Evolutionary conservation across 2,888 invertebrate genomes (phyloP), one percentile per base, ranked within the genome.

Genomic region (Pyrrhosoma nymphula): DNA sequence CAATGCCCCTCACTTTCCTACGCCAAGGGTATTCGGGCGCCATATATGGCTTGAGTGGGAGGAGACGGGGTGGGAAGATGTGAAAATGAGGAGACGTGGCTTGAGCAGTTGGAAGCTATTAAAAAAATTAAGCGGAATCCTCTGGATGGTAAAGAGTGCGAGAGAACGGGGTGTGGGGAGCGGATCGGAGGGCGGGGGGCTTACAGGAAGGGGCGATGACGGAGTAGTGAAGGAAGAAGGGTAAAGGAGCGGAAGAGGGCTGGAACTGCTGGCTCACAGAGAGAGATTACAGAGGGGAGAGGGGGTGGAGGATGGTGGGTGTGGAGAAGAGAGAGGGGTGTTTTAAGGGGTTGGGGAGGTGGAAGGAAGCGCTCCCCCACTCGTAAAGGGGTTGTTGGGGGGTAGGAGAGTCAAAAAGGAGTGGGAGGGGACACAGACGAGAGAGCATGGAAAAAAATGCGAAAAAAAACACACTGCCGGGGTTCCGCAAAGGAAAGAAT

Each of bases 41-140:
- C 69, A n/a, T n/a, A n/a, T n/a, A n/a, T n/a, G 69, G 4, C 23
- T 2, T 20, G 26, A 20, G 3, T 2, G 60, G 69, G 1, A 26
- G 69, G 69, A n/a, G 0, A 8, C 39, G 90, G 56, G 90, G 26
- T n/a, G 30, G 90, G 55, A 12, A n/a, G 55, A 56, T 14, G 56
- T n/a, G 47, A 55, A 56, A 89, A 89, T 89, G 89, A 56, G n/a
- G 69, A 69, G 75, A 82, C 82, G 82, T 35, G 82, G 82, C 82
- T 82, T 35, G 82, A 82, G 82, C 82, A 47, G 69, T 47, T 55
- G 93, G 93, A 93, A 93, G 93, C 93, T 93, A 93, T 93, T 93
- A 93, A 93, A 93, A 91, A 93, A 93, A 93, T 93, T 93, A 93
- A 93, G 69, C 93, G 93, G 93, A 93, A 93, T 75, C 93, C 93